Conservation (phyloP, 1,140 invertebrate species). For the Drosophila neocordata region DNA sequence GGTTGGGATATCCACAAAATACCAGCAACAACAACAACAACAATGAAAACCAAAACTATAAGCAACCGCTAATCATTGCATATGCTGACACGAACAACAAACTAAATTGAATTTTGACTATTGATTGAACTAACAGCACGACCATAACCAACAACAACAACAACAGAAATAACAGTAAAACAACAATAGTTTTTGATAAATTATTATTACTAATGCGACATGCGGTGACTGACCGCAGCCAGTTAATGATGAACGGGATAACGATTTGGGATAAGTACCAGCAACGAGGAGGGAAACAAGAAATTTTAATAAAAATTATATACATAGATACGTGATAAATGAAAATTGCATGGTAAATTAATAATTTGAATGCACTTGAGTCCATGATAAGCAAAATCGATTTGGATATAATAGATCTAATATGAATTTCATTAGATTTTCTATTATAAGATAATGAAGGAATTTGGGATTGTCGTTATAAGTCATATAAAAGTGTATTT, state of each 20-base stretch:
- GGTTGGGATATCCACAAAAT: conserved; percentile 45
- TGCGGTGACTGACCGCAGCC: conserved; percentile 32
- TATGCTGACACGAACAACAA: conserved; percentile 37
- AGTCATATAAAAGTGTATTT: too few relatives aligned
- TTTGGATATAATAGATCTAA: too few relatives aligned
- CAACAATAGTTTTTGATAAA: conserved; percentile 47
- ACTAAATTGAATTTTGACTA: conserved; percentile 66
- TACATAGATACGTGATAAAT: not conserved
- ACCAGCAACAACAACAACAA: conserved; percentile 56
- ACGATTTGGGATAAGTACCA: not conserved
- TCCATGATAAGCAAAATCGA: too few relatives aligned
- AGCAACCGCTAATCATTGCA: conserved; percentile 61
- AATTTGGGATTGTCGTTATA: too few relatives aligned
- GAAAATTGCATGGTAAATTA: too few relatives aligned
- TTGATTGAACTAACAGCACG: conserved; percentile 58
- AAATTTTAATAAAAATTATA: not conserved
- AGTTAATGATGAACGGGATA: conserved; percentile 30
- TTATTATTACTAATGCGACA: conserved; percentile 68
- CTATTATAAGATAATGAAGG: too few relatives aligned
- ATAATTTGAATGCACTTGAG: too few relatives aligned
- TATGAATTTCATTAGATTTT: too few relatives aligned
- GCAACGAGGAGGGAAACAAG: not conserved
- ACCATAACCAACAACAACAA: conserved; percentile 26
- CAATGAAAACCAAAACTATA: conserved; percentile 22
- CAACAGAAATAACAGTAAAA: conserved; percentile 5